Evolutionary conservation across 2,113 vertebrate species (phyloP), one percentile per base, ranked within the genome.

Genomic region (Podiceps cristatus): DNA sequence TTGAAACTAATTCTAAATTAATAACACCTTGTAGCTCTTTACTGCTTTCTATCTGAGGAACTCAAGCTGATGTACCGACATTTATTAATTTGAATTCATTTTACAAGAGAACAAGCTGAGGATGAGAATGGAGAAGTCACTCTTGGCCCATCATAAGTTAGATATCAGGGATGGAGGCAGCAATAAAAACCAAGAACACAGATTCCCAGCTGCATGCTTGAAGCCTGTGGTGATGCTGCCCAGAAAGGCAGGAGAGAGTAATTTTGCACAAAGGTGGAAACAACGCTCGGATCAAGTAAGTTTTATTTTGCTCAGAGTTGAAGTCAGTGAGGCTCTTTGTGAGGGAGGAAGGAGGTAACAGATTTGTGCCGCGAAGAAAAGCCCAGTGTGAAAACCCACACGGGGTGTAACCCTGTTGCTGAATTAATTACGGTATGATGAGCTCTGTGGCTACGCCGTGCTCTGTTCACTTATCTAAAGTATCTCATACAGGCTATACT

Each of bases 1-100:
- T 9, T 56, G 94, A 92, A 94, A 63, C 82, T 96, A 96, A 96
- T 97, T 56, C 86, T 28, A 76, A 89, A 95, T 95, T 91, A 94
- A 94, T 90, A 90, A 31, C 40, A 33, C 89, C 91, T 77, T 85
- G 76, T 74, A 87, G 78, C 60, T 83, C 91, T 79, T 86, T 64
- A 28, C 88, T 96, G 96, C 82, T 88, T 97, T 93, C 95, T 27
- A 11, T 86, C 79, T 79, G 77, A 92, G 71, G 55, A 89, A 11
- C 72, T 92, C 50, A 24, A 47, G 84, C 78, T 90, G 97, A 58
- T 75, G 33, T 27, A 12, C 0, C 1, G 78, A 53, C 78, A 33
- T 47, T 86, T 59, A 90, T 96, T 90, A 88, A 95, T 96, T 77
- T 63, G 76, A 37, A 50, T 27, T 84, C 31, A 7, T 90, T 90